Percentiles rank a stretch among this genome's conserved stretches.
Conservation (phyloP, 2,888 invertebrate species). For the Pandemis heparana region DNA sequence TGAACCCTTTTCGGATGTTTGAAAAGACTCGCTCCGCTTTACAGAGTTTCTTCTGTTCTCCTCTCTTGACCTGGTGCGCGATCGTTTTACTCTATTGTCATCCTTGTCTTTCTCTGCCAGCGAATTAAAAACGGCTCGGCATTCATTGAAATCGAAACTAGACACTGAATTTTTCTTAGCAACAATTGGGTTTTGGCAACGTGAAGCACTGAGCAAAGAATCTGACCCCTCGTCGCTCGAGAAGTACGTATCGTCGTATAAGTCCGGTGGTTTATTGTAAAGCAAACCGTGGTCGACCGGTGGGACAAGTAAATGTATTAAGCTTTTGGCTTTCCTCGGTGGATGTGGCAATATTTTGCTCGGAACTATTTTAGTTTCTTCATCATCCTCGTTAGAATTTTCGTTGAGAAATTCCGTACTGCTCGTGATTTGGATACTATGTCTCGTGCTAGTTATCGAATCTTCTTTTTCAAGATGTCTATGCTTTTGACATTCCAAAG, state of each 20-base stretch:
- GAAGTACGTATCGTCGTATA: constrained; percentile 85
- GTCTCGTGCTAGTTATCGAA: constrained; percentile 83
- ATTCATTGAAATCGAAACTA: constrained; percentile 79
- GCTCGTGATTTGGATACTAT: constrained; percentile 79
- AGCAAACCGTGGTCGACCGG: constrained; percentile 85
- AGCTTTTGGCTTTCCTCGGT: constrained; percentile 90
- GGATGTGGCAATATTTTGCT: constrained; percentile 93
- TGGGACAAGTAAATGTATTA: constrained; percentile 89
- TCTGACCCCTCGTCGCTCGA: constrained; percentile 90
- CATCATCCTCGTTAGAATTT: constrained; percentile 72
- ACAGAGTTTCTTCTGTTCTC: constrained; percentile 68
- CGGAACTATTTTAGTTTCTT: constrained; percentile 90
- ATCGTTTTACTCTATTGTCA: constrained; percentile 64
- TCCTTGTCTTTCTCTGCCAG: constrained; percentile 82
- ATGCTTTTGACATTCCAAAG: constrained; percentile 68
- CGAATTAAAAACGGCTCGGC: constrained; percentile 86
- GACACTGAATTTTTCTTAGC: constrained; percentile 67
- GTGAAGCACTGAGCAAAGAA: constrained; percentile 88
- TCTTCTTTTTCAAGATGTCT: constrained; percentile 79
- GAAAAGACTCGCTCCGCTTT: constrained; percentile 82
- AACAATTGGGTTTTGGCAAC: constrained; percentile 71
- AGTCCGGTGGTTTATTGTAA: constrained; percentile 82
- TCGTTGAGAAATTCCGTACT: constrained; percentile 81
- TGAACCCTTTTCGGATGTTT: constrained; percentile 76
- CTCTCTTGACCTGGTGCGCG: constrained; percentile 74